Evolutionary conservation across 64 coral and sea anemone genomes (phyloP), one percentile per base, ranked within the genome.

Genomic region (Porites australiensis): DNA sequence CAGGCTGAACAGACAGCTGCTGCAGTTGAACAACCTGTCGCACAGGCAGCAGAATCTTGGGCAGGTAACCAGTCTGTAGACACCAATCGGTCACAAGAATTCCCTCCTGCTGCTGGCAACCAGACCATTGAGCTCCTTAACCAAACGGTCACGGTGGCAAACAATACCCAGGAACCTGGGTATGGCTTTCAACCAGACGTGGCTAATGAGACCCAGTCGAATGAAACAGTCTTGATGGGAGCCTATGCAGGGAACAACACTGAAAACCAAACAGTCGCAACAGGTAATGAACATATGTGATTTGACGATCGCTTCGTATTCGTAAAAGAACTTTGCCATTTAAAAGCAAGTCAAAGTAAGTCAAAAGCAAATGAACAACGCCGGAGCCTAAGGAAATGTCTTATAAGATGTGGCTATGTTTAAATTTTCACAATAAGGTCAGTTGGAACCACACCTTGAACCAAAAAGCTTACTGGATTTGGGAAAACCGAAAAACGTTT

Each of bases 81-180:
- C 4, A 50, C 73, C 3, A 50, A 76, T 76, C 46, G 50, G 46
- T 19, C 46, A 76, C 73, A 76, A 13, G 62, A 4, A 13, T 4
- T 19, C 62, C 4, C 62, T 19, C 62, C 62, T 18, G 18, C 20
- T 13, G 50, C 18, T n/a, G 75, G 46, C 15, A 84, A 84, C 12
- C 16, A 84, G 44, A 84, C 81, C 46, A 84, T 84, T 47, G 61
- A 84, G n/a, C 18, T 84, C 14, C 49, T 84, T 18, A 84, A 84
- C 48, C 81, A 84, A 18, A 68, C 81, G 48, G 81, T 84, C n/a
- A 51, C 81, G 0, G 19, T 68, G 4, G 81, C 81, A 4, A n/a
- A 45, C 48, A 18, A 76, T 5, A 76, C 73, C 46, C 73, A 76
- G 73, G 45, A 18, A 15, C 23, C 47, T 19, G 63, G 16, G 16